Conservation (phyloP, 2,797 vertebrate species). For the Tapirus indicus region DNA sequence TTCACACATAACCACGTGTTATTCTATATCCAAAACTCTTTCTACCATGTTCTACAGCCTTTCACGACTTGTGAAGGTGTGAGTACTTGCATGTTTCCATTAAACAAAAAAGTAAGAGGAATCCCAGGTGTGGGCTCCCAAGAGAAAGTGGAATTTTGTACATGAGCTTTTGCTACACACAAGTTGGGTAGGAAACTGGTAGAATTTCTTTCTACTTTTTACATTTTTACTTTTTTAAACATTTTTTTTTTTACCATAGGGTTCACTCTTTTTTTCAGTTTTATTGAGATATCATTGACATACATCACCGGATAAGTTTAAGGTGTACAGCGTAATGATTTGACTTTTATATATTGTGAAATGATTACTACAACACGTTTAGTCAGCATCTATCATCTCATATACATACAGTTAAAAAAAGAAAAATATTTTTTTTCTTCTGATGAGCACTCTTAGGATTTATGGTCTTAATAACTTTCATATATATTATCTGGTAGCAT, state of each 20-base stretch:
- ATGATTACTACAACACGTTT: not conserved
- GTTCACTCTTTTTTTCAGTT: not conserved
- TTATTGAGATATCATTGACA: not conserved
- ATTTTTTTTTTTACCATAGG: too few species aligned
- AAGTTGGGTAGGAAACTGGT: too few species aligned
- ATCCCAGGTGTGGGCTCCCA: not conserved
- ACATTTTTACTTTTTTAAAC: too few species aligned
- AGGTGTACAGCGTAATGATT: not conserved
- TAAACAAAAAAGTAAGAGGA: not conserved
- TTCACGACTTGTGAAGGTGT: not conserved
- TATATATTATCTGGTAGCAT: not conserved
- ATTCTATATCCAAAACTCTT: not conserved
- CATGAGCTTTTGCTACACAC: not conserved
- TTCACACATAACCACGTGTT: not conserved
- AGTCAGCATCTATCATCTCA: not conserved
- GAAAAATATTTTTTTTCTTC: not conserved
- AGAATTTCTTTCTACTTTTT: not conserved
- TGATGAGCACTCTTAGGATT: not conserved
- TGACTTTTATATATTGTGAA: not conserved
- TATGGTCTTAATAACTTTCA: not conserved
- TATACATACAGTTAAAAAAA: not conserved
- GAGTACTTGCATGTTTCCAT: not conserved
- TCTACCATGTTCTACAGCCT: not conserved
- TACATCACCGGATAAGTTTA: not conserved
- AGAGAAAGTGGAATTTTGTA: not conserved